These are phyloP conservation scores for Chloroceryle inda DNA, from an alignment of 2,797 vertebrate species.

Conservation along the genomic window DNA sequence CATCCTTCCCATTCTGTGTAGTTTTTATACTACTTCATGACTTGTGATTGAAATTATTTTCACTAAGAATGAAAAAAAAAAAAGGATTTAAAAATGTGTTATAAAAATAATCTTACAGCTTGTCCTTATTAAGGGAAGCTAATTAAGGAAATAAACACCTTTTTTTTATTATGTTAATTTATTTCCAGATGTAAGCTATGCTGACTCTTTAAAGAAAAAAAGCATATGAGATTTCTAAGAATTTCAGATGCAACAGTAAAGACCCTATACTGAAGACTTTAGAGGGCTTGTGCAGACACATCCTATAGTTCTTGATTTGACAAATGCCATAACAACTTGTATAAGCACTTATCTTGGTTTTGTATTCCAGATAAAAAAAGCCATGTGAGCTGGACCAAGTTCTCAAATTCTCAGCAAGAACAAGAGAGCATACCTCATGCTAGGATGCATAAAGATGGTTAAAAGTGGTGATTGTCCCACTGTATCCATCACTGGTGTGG, in stretches of 20 bases:
- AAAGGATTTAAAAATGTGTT: neutral
- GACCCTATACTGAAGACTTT: neutral
- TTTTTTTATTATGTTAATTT: neutral
- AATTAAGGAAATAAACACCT: neutral
- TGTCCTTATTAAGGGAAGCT: neutral
- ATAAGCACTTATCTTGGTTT: neutral
- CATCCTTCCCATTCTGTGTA: neutral
- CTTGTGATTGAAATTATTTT: neutral
- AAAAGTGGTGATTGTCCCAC: neutral
- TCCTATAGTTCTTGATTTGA: neutral
- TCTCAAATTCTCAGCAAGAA: neutral
- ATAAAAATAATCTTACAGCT: neutral
- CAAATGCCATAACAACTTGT: neutral
- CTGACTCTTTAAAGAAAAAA: neutral
- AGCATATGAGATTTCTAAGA: neutral
- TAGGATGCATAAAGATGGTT: neutral
- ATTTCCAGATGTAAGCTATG: neutral
- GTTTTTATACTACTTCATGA: neutral
- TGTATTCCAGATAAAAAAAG: neutral
- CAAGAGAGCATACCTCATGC: neutral
- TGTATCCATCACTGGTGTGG: neutral
- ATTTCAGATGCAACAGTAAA: neutral
- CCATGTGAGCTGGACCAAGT: neutral
- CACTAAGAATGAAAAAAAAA: neutral
- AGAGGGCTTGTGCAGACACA: rapidly evolving